Evolutionary conservation across 2,888 invertebrate species (phyloP), one percentile per base, ranked within the genome.

Genomic region (Cerastis leucographa): DNA sequence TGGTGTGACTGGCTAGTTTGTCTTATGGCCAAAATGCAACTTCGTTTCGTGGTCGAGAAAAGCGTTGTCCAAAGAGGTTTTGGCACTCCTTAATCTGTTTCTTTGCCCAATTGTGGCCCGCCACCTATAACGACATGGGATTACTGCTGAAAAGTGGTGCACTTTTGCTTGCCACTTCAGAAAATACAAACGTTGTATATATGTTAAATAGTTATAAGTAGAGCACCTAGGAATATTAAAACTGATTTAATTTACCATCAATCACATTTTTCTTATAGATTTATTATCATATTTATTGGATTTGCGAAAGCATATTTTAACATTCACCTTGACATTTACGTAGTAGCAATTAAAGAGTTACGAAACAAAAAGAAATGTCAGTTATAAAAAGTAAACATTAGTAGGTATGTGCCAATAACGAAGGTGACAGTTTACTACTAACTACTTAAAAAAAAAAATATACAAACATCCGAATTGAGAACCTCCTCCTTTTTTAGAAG

Each of bases 361-460:
- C 22, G 49, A 74, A 54, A 65, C 12, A 11, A 44, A 44, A 49
- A 75, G 1, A 75, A 75, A 75, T 44, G 3, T 62, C 42, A 29
- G 8, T 14, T 42, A 29, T 51, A 35, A n/a, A 46, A 46, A 19
- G 1, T 67, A 19, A 46, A n/a, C 0, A 67, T 67, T 59, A 1
- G 4, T n/a, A n/a, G n/a, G n/a, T n/a, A n/a, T n/a, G n/a, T n/a
- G n/a, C n/a, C n/a, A n/a, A n/a, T n/a, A n/a, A n/a, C n/a, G n/a
- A n/a, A n/a, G n/a, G n/a, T n/a, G n/a, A n/a, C n/a, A n/a, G n/a
- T n/a, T n/a, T n/a, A n/a, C n/a, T n/a, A n/a, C n/a, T n/a, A n/a
- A n/a, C n/a, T n/a, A n/a, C n/a, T n/a, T n/a, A n/a, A n/a, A n/a
- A n/a, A n/a, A n/a, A n/a, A n/a, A n/a, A n/a, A n/a, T n/a, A n/a